Percentiles rank a stretch among this genome's conserved stretches.
phyloP scores from a whole-genome alignment of 2,113 vertebrate species.

The Carollia perspicillata region DNA sequence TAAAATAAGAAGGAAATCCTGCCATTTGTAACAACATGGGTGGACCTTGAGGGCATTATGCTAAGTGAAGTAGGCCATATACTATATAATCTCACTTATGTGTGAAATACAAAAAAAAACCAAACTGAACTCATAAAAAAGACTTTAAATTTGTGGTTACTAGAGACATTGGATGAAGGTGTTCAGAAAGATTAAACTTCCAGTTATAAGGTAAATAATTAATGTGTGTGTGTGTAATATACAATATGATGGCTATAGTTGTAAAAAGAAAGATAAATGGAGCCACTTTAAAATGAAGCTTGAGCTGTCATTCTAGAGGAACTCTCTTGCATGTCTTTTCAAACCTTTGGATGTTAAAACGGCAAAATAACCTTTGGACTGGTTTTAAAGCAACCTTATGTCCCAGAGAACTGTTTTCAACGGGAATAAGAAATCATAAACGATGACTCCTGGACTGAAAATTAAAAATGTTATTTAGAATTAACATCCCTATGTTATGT shows the following conservation, averaged over 20 bases:
- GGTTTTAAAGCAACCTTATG: too few species aligned
- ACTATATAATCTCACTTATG: too few species aligned
- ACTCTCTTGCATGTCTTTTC: background rate
- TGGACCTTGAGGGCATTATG: too few species aligned
- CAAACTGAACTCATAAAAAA: background rate
- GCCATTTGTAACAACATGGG: too few species aligned
- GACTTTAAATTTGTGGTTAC: background rate
- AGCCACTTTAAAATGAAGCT: too few species aligned
- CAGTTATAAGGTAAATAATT: background rate
- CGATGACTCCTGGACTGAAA: background rate
- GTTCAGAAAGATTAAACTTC: background rate
- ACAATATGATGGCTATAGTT: background rate
- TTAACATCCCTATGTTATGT: background rate
- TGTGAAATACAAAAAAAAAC: background rate
- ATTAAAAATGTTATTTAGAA: background rate
- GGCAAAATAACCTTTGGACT: background rate
- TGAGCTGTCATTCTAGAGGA: background rate
- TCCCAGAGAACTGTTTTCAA: background rate
- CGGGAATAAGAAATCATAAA: background rate
- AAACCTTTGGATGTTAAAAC: background rate
- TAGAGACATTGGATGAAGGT: background rate
- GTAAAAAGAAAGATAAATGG: background rate
- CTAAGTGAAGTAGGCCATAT: too few species aligned
- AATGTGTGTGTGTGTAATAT: background rate
- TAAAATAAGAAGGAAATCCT: too few species aligned